A percentile compares a stretch with the other conserved stretches of the same genome.
phyloP scores from a whole-genome alignment of 2,797 vertebrate genomes.

The Myotis myotis region DNA sequence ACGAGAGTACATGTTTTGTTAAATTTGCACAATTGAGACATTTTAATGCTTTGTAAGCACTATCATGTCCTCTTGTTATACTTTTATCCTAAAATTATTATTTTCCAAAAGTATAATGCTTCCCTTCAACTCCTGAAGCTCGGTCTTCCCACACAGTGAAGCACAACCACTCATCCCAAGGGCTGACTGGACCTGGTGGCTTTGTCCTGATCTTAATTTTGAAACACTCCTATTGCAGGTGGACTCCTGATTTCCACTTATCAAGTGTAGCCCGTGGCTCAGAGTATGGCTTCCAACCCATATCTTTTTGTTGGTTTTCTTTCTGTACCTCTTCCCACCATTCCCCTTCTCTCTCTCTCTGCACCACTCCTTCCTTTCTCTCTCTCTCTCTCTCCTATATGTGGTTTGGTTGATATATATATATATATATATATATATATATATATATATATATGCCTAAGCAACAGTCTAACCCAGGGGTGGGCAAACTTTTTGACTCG shows the following conservation, averaged over 20 bases:
- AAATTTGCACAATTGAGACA: not conserved
- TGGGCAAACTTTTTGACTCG: too few species aligned
- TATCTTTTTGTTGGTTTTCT: not conserved
- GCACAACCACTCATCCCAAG: not conserved
- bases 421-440: too few species aligned
- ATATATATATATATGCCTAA: too few species aligned
- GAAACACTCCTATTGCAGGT: not conserved
- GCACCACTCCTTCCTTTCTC: too few species aligned
- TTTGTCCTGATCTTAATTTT: not conserved
- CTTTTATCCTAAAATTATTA: not conserved
- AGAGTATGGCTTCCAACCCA: not conserved
- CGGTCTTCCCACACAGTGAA: not conserved
- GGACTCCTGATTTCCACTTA: not conserved
- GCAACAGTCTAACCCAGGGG: too few species aligned
- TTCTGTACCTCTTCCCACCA: not conserved
- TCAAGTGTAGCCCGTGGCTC: not conserved
- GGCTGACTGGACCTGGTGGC: not conserved
- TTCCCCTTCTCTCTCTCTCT: too few species aligned
- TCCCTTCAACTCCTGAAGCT: not conserved
- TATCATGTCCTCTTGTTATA: not conserved
- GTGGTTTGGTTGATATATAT: not conserved
- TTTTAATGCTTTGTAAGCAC: slow-evolving; percentile 3
- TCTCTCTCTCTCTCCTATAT: not conserved
- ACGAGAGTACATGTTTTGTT: not conserved
- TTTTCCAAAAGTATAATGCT: not conserved